Evolutionary conservation across 2,888 invertebrate species (phyloP).

Genomic region (Scotopteryx bipunctaria): DNA sequence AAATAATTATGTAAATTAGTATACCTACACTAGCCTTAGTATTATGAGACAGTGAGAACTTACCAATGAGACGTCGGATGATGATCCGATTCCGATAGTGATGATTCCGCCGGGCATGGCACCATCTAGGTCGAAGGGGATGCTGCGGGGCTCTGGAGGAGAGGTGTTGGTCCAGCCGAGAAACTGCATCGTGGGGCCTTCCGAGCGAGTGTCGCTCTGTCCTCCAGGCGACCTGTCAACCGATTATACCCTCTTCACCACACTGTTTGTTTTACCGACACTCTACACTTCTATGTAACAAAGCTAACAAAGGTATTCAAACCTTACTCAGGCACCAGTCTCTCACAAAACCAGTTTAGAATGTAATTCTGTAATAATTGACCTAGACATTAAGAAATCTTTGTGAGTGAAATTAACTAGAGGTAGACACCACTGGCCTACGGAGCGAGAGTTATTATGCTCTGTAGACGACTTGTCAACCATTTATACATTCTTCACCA

Average conservation of each 20-base stretch:
- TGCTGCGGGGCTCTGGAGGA: not conserved
- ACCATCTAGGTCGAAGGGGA: conserved; percentile 3
- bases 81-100: not conserved
- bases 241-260: not conserved
- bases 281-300: not conserved
- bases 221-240: not conserved
- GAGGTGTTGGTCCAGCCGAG: not conserved
- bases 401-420: too few species aligned
- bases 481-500: too few species aligned
- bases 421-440: too few species aligned
- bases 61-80: conserved; percentile 11
- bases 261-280: not conserved
- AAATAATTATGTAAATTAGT: conserved; percentile 5
- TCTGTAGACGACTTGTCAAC: too few species aligned
- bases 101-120: conserved; percentile 6
- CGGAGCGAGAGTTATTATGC: too few species aligned
- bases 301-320: too few species aligned
- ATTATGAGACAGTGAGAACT: conserved; percentile 2
- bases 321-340: too few species aligned
- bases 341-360: too few species aligned
- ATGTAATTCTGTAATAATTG: too few species aligned
- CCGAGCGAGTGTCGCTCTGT: not conserved
- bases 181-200: not conserved
- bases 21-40: not conserved
- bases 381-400: too few species aligned